Base-by-base conservation (phyloP, 1,140 invertebrate genomes). In the Cotesia chilonis region DNA sequence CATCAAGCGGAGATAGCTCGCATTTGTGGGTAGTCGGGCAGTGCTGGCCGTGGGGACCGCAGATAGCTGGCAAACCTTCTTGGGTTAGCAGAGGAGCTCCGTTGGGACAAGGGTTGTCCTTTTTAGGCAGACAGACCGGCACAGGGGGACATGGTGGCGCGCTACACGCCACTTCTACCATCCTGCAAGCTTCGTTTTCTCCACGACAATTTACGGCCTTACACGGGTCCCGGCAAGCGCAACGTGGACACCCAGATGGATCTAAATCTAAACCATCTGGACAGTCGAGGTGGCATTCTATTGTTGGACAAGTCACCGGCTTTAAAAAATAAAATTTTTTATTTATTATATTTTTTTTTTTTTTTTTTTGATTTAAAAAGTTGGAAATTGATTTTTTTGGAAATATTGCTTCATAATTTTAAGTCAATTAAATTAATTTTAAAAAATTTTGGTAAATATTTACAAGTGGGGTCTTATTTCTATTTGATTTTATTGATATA, bases 1-100 rank as follows among this genome's bases (percentile, higher is more conserved):
- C 92, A 77, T 92, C 91, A 17, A 94, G 89, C 0, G 94, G 94
- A 73, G 93, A 93, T 63, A 95, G 87, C 76, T 94, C 91, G 77
- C 94, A 96, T 74, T 93, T 94, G 84, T 95, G 94, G 1, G 93
- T 93, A 2, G 92, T 93, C 3, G 94, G 94, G 77, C 94, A 96
- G 5, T 89, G 89, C 41, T 90, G 90, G 51, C 91, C 91, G 71
- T 90, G 89, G 0, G 94, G 93, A 0, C 93, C 94, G 76, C 94
- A 95, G 17, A 88, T 89, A 4, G 93, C 87, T 1, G 89, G 77
- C 12, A 88, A 89, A 0, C 84, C 81, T 1, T 89, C 87, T n/a
- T 86, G 83, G 6, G 88, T 88, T 37, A 89, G 87, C 2, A 92
- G 79, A 0, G 93, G 92, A 57, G 90, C 89, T 0, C 91, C 91